phyloP scores from a whole-genome alignment of 2,113 vertebrate species.

The Petrocephalus zakoni region DNA sequence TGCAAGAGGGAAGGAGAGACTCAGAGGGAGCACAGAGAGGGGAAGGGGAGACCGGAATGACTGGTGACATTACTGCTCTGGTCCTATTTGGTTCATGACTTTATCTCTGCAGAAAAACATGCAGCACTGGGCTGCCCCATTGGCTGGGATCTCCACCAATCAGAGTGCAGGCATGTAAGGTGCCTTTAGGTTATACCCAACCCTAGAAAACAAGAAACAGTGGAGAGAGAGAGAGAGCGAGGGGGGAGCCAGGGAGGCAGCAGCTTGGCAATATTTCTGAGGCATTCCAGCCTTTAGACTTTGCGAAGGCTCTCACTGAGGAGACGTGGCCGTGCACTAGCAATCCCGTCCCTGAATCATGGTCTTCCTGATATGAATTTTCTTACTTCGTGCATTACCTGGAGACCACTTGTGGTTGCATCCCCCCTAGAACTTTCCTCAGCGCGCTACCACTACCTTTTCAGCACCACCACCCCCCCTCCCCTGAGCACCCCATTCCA shows the following conservation, averaged over 20 bases:
- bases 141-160: slow-evolving; percentile 57
- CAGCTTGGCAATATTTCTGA: slow-evolving; percentile 16
- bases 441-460: neutral
- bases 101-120: slow-evolving; percentile 27
- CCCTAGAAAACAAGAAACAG: slow-evolving; percentile 31
- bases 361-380: slow-evolving; percentile 1
- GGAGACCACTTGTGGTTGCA: neutral
- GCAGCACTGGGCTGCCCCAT: slow-evolving; percentile 15
- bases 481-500: neutral
- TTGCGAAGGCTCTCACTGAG: neutral
- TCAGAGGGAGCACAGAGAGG: slow-evolving; percentile 26
- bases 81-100: slow-evolving; percentile 26
- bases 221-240: slow-evolving; percentile 36
- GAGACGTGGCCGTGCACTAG: neutral
- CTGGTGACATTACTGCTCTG: slow-evolving; percentile 17
- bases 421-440: slow-evolving; percentile 7
- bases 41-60: slow-evolving; percentile 19
- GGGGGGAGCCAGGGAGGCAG: slow-evolving; percentile 32
- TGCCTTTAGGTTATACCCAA: slow-evolving; percentile 72
- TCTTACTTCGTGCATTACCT: neutral
- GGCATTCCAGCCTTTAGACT: neutral
- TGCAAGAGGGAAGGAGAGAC: neutral
- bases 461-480: neutral
- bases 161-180: slow-evolving; percentile 66
- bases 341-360: neutral